Base-by-base conservation (phyloP, 2,888 invertebrate species). In the Cantharis flavilabris region DNA sequence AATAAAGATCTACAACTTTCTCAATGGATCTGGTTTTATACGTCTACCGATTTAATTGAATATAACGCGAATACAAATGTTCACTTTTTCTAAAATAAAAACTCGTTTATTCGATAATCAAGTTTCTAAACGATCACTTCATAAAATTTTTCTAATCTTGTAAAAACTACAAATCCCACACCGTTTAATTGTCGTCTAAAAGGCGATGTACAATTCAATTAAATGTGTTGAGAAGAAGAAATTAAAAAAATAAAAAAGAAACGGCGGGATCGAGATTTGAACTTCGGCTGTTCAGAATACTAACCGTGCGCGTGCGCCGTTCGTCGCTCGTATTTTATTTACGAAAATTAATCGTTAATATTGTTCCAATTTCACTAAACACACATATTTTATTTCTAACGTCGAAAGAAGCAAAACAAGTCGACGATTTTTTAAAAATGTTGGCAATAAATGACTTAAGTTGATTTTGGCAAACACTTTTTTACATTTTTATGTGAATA, bases 1-100 rank as follows among this genome's bases (percentile, higher is more conserved):
- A 85, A 85, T 85, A 85, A 84, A 84, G 82, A 82, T 83, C 82
- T 80, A 80, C 83, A 79, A 80, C 77, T 79, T 79, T 79, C 75
- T 80, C 83, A 82, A 83, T 80, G 78, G 26, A 23, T 67, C 65
- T 13, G 23, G 26, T 67, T 67, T 67, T 67, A 67, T 20, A 67
- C n/a, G 65, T 67, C 65, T 67, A 20, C 23, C 65, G 65, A 67
- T 67, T 67, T 67, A 67, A 67, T 67, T 67, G 20, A 23, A 67
- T 67, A 67, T 67, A 23, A 67, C n/a, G 26, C 26, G 65, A 23
- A 67, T 67, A 67, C 65, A 67, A 67, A 67, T 67, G 26, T 9
- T 20, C 13, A 23, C 20, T 23, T 67, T 67, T 20, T 67, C 13
- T 67, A 23, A 67, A 67, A 67, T 67, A 67, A 67, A 49, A 67